phyloP scores from a whole-genome alignment of 2,113 vertebrate species.

The Osmerus eperlanus region DNA sequence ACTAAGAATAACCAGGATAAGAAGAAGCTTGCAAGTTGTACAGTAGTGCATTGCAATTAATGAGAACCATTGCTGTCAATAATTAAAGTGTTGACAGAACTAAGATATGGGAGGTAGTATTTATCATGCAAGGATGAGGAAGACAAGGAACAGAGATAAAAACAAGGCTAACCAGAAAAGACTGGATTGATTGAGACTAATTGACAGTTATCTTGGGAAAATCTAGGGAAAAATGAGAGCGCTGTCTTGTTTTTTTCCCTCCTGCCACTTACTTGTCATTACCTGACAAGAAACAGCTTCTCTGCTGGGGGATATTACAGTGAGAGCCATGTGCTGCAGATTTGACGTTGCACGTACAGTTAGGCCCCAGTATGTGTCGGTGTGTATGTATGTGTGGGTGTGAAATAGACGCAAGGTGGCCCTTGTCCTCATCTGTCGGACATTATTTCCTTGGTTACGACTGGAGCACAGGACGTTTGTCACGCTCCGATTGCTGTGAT shows the following conservation, averaged over 20 bases:
- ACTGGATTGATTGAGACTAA: slow-evolving; percentile 67
- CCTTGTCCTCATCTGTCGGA: slow-evolving; percentile 59
- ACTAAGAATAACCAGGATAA: slow-evolving; percentile 27
- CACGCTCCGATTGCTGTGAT: slow-evolving; percentile 55
- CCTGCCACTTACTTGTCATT: slow-evolving; percentile 64
- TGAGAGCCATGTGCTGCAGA: slow-evolving; percentile 34
- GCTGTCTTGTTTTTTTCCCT: slow-evolving; percentile 51
- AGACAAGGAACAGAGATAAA: slow-evolving; percentile 55
- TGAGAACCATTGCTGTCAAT: slow-evolving; percentile 32
- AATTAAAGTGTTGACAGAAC: slow-evolving; percentile 55
- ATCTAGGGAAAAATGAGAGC: slow-evolving; percentile 17
- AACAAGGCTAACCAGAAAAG: slow-evolving; percentile 54
- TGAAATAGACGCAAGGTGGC: slow-evolving; percentile 30
- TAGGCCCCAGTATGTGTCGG: slow-evolving; percentile 16
- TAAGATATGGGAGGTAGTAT: slow-evolving; percentile 34
- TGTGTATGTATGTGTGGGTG: neutral
- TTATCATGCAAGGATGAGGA: slow-evolving; percentile 52
- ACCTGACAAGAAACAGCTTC: slow-evolving; percentile 63
- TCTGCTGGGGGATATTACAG: slow-evolving; percentile 15
- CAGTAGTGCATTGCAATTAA: slow-evolving; percentile 54
- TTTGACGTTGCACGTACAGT: slow-evolving; percentile 39
- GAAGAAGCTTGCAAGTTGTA: slow-evolving; percentile 17
- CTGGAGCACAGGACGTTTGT: slow-evolving; percentile 53
- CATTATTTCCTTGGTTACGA: slow-evolving; percentile 58
- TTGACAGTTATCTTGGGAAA: slow-evolving; percentile 55